These are phyloP conservation scores for Caradrina clavipalpis DNA, from an alignment of 2,888 invertebrate species.

Conservation along the genomic window DNA sequence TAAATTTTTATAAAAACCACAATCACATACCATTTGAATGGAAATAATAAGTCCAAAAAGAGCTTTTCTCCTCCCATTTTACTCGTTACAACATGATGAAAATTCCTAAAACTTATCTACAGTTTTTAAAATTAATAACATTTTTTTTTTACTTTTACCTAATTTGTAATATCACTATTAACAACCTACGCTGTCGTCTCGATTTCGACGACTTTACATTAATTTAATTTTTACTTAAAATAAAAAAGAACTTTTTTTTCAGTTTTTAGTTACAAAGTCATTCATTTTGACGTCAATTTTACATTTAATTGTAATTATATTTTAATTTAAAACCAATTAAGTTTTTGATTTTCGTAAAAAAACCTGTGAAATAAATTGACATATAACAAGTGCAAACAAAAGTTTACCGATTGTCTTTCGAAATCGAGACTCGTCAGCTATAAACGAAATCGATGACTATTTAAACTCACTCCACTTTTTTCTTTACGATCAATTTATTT, in stretches of 20 bases:
- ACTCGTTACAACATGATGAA: slow-evolving; percentile 86
- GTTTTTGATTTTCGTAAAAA: slow-evolving; percentile 13
- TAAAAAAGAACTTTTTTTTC: background rate
- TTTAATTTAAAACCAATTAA: slow-evolving; percentile 19
- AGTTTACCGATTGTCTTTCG: slow-evolving; percentile 61
- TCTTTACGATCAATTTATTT: slow-evolving; percentile 70
- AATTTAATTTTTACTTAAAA: background rate
- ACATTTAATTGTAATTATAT: too few species aligned
- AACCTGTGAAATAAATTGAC: slow-evolving; percentile 43
- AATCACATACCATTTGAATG: slow-evolving; percentile 52
- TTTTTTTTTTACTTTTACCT: slow-evolving; percentile 83
- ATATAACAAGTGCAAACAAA: slow-evolving; percentile 59
- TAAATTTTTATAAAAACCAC: slow-evolving; percentile 75
- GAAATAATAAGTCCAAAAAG: slow-evolving; percentile 60
- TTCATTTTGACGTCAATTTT: slow-evolving; percentile 9
- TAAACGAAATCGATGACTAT: slow-evolving; percentile 81
- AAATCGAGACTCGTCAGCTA: slow-evolving; percentile 85
- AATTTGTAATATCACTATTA: slow-evolving; percentile 90
- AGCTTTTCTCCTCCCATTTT: slow-evolving; percentile 67
- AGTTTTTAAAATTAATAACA: slow-evolving; percentile 87
- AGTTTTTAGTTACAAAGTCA: slow-evolving; percentile 3
- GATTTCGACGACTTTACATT: slow-evolving; percentile 74
- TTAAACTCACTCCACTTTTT: slow-evolving; percentile 74
- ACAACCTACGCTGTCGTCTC: slow-evolving; percentile 88
- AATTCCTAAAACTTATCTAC: slow-evolving; percentile 87